Conservation (phyloP, 2,888 invertebrate genomes). For the Willowsia nigromaculata region DNA sequence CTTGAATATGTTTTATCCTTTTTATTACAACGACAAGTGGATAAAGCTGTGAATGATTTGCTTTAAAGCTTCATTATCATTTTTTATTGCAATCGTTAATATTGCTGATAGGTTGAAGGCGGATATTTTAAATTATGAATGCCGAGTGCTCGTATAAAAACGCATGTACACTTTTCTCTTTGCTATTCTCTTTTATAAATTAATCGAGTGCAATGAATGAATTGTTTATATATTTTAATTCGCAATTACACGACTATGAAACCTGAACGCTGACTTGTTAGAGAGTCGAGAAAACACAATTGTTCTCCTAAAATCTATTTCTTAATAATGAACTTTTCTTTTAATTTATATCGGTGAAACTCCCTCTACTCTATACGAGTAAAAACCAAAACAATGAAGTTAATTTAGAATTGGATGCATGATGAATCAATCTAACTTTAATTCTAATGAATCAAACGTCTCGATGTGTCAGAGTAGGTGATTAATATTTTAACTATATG, state of each 20-base stretch:
- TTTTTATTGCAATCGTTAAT: conserved; percentile 26
- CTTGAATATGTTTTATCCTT: background rate
- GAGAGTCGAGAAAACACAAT: background rate
- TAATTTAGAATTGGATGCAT: conserved; percentile 16
- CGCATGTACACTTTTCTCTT: background rate
- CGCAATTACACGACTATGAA: background rate
- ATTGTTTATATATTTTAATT: background rate
- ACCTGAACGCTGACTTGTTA: background rate
- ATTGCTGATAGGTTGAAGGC: background rate
- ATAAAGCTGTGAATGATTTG: conserved; percentile 48
- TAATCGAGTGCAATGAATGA: conserved; percentile 2
- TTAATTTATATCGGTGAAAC: conserved; percentile 28
- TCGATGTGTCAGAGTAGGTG: background rate
- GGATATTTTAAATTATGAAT: background rate
- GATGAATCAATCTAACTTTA: background rate
- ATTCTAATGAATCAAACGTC: background rate
- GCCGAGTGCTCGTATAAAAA: background rate
- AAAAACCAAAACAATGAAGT: conserved; percentile 15
- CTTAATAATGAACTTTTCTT: background rate
- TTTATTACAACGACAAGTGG: conserved; percentile 35
- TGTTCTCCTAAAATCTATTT: background rate
- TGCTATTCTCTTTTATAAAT: background rate
- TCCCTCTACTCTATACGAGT: background rate
- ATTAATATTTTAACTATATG: background rate
- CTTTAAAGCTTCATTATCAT: conserved; percentile 19